A percentile compares a stretch with the other conserved stretches of the same genome.
These are phyloP conservation scores for Thermophis baileyi DNA, from an alignment of 2,113 vertebrate species.

Conservation along the genomic window DNA sequence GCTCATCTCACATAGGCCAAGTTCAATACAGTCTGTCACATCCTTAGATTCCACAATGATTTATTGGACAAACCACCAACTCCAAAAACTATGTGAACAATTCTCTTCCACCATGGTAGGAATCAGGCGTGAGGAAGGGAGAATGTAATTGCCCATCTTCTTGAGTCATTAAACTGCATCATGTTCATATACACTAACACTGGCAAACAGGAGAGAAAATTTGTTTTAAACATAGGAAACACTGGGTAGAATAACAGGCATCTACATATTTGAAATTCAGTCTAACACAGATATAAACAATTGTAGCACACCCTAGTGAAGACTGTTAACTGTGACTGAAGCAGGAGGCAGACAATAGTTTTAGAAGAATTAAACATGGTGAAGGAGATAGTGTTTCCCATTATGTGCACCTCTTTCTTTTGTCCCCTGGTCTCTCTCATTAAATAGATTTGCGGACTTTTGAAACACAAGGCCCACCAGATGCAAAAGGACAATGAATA, in stretches of 20 bases:
- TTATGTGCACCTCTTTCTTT: not conserved
- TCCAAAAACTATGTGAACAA: constrained; percentile 19
- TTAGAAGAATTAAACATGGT: not conserved
- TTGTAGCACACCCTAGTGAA: not conserved
- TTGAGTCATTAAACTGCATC: not conserved
- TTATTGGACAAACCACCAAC: constrained; percentile 70
- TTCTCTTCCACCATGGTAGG: constrained; percentile 12
- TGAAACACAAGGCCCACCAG: not conserved
- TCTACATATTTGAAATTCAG: not conserved
- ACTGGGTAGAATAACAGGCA: not conserved
- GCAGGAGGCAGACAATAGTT: not conserved
- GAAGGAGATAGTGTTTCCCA: not conserved
- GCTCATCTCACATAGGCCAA: constrained; percentile 84
- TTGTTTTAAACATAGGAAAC: not conserved
- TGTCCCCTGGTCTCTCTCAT: not conserved
- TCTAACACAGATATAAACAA: not conserved
- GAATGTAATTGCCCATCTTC: not conserved
- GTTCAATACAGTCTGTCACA: constrained; percentile 74
- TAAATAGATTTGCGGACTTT: not conserved
- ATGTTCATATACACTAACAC: not conserved
- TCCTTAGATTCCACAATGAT: constrained; percentile 77
- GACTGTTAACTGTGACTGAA: not conserved
- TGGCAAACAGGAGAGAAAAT: not conserved
- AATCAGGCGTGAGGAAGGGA: not conserved
- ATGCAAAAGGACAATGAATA: not conserved